Evolutionary conservation across 2,113 vertebrate species (phyloP).

Genomic region (Monopterus albus): DNA sequence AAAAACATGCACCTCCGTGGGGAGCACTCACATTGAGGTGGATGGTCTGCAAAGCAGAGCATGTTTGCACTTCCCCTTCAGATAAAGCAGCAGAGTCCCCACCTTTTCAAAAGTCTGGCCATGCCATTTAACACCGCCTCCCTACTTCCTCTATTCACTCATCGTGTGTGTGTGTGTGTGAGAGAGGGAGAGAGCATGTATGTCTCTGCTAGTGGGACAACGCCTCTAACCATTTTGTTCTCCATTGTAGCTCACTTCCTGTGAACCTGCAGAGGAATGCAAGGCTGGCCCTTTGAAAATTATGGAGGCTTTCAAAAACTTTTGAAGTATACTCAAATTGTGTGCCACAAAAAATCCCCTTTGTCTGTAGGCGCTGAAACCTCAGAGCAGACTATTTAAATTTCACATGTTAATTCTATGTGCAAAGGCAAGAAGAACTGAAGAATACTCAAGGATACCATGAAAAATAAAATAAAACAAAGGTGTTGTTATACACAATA

Average conservation of each 20-base stretch:
- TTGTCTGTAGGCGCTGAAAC: conserved; percentile 25
- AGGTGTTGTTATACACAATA: conserved; percentile 50
- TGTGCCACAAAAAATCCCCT: conserved; percentile 38
- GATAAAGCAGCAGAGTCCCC: conserved; percentile 53
- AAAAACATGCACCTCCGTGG: conserved; percentile 56
- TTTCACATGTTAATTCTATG: conserved; percentile 30
- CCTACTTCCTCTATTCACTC: conserved; percentile 68
- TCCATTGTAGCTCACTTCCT: conserved; percentile 78
- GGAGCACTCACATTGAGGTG: conserved; percentile 48
- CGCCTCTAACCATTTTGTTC: conserved; percentile 75
- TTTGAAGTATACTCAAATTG: conserved; percentile 58
- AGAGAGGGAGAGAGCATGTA: too few species aligned
- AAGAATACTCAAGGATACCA: conserved; percentile 42
- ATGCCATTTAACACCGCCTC: conserved; percentile 77
- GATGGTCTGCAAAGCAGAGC: conserved; percentile 59
- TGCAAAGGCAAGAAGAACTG: conserved; percentile 18
- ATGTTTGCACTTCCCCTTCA: conserved; percentile 63
- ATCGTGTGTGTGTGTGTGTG: conserved; percentile 29
- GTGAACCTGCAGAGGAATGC: conserved; percentile 77
- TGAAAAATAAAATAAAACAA: conserved; percentile 37
- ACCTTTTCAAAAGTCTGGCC: conserved; percentile 67
- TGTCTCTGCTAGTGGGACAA: conserved; percentile 46
- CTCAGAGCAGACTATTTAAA: conserved; percentile 8
- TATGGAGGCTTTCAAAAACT: conserved; percentile 62
- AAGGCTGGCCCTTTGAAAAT: conserved; percentile 67